Conservation (phyloP, 2,888 invertebrate species). For the Drosophila glabriapex region DNA sequence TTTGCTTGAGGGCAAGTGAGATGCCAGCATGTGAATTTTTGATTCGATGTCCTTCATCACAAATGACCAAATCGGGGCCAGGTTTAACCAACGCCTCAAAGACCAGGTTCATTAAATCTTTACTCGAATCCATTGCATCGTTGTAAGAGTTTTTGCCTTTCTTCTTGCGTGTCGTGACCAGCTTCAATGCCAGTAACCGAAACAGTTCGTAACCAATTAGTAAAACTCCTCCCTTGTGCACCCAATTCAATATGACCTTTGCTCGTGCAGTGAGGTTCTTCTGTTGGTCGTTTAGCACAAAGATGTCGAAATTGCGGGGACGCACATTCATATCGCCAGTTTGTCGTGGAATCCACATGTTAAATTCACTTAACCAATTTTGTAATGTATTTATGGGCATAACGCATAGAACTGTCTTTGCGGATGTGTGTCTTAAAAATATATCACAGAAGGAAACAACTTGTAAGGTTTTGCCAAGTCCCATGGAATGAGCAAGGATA, state of each 20-base stretch:
- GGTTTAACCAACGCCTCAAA: conserved; percentile 94
- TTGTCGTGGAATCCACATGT: conserved; percentile 97
- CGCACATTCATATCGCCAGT: conserved; percentile 89
- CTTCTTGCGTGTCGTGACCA: conserved; percentile 87
- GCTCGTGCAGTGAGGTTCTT: conserved; percentile 95
- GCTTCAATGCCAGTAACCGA: conserved; percentile 93
- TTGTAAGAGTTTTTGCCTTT: conserved; percentile 82
- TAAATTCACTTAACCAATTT: conserved; percentile 98
- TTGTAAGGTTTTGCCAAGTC: conserved; percentile 98
- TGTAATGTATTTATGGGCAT: conserved; percentile 99
- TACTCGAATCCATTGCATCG: conserved; percentile 87
- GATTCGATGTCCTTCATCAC: conserved; percentile 98
- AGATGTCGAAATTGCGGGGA: conserved; percentile 93
- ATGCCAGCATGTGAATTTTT: conserved; percentile 99
- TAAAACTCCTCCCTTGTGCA: conserved; percentile 94
- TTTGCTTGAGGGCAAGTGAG: conserved; percentile 97
- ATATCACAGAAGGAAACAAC: conserved; percentile 98
- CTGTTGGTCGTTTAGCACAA: conserved; percentile 96
- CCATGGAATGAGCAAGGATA: conserved; percentile 99
- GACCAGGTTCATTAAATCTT: conserved; percentile 93
- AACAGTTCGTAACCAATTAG: conserved; percentile 99
- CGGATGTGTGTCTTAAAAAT: conserved; percentile 95
- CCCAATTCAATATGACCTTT: conserved; percentile 95
- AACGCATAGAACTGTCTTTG: conserved; percentile 96
- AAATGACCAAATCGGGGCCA: conserved; percentile 97